Evolutionary conservation across 1,140 invertebrate genomes (phyloP).

Genomic region (Brachionus manjavacas): DNA sequence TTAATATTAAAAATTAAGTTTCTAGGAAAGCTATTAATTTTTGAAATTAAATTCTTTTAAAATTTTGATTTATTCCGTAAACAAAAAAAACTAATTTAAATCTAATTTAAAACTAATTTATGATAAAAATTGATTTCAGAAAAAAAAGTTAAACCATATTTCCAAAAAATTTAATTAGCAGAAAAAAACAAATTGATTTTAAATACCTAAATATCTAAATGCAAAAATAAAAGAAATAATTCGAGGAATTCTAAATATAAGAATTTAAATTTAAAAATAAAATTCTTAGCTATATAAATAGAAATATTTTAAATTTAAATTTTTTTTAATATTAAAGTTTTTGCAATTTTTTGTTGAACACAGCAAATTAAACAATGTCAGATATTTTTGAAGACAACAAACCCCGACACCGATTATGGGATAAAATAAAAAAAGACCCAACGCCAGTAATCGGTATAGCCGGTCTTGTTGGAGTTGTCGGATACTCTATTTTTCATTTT

Average conservation of each 20-base stretch:
- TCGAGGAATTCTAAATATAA: background rate
- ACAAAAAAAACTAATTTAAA: too few relatives aligned
- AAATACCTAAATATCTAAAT: too few relatives aligned
- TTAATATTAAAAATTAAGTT: too few relatives aligned
- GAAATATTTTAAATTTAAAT: background rate
- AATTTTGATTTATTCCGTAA: too few relatives aligned
- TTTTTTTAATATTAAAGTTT: background rate
- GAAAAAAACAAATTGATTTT: too few relatives aligned
- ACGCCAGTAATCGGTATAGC: background rate
- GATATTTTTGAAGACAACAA: constrained; percentile 24
- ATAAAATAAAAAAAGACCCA: constrained; percentile 32
- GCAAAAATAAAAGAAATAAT: background rate
- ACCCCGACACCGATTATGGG: background rate
- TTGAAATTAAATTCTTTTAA: too few relatives aligned
- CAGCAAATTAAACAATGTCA: background rate
- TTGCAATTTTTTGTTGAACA: background rate
- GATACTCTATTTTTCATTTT: constrained; percentile 9
- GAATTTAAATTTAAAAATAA: background rate
- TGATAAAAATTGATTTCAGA: too few relatives aligned
- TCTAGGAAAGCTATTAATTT: too few relatives aligned
- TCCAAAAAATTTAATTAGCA: too few relatives aligned
- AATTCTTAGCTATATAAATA: background rate
- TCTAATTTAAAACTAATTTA: too few relatives aligned
- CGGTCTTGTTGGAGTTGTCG: background rate
- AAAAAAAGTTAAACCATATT: too few relatives aligned